Conservation (phyloP, 37 sponge, comb jelly and placozoan genomes). For the Cladorhizidae sp. region DNA sequence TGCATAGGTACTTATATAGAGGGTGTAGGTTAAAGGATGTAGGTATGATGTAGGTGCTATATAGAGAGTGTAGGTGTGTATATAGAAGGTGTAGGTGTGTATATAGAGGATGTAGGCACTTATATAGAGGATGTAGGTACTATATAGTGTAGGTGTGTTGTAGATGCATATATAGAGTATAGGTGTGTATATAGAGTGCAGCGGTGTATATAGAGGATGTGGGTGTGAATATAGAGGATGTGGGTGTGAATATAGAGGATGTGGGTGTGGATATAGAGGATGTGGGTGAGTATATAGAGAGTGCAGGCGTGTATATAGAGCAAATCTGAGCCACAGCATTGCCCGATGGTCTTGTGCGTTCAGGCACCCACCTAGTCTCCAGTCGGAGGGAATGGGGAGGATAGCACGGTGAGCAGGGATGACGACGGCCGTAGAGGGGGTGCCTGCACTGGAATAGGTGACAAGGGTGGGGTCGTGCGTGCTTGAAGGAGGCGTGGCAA, state of each 20-base stretch:
- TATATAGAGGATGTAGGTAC: too few species aligned
- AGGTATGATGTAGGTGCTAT: too few species aligned
- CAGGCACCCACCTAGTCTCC: conserved; percentile 16
- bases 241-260: neutral
- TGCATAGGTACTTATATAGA: too few species aligned
- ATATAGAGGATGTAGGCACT: too few species aligned
- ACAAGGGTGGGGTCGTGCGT: neutral
- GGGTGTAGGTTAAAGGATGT: too few species aligned
- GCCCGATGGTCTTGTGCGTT: too few species aligned
- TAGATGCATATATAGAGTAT: too few species aligned
- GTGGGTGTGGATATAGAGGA: neutral
- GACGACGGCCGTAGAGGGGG: neutral
- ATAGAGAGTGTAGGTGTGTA: too few species aligned
- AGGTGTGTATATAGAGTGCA: neutral
- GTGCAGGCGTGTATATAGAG: too few species aligned
- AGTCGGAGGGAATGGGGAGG: conserved; percentile 3
- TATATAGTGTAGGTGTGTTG: too few species aligned
- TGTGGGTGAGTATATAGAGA: neutral
- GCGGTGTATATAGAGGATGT: neutral
- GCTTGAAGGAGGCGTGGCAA: neutral
- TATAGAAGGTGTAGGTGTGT: too few species aligned
- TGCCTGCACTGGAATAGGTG: neutral
- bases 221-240: neutral
- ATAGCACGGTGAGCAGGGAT: conserved; percentile 47
- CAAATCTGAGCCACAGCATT: too few species aligned